Conservation (phyloP, 2,888 invertebrate genomes). For the Polylopha cassiicola region DNA sequence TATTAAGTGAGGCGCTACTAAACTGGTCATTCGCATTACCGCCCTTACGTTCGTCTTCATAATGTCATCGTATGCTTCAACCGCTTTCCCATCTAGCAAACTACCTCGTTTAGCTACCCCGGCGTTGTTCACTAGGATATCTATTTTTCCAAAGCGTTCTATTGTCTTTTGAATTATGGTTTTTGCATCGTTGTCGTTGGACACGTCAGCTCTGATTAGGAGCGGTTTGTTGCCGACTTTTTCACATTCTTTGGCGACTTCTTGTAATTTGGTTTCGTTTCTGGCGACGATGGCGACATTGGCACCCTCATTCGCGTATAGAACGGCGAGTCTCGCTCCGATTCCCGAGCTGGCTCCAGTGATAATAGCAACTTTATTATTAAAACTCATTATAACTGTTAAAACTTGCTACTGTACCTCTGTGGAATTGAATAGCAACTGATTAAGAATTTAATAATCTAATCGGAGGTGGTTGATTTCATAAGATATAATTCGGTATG, state of each 20-base stretch:
- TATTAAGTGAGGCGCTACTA: conserved; percentile 37
- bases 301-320: no score
- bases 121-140: conserved; percentile 46
- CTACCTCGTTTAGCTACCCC: conserved; percentile 27
- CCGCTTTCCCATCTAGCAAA: conserved; percentile 30
- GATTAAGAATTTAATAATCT: no score
- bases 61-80: conserved; percentile 36
- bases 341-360: conserved; percentile 37
- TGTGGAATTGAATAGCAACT: no score
- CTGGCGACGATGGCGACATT: no score
- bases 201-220: conserved; percentile 37
- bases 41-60: conserved; percentile 39
- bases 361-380: conserved; percentile 36
- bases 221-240: conserved; percentile 31
- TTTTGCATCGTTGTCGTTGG: conserved; percentile 34
- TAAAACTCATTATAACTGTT: no score
- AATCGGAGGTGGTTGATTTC: no score
- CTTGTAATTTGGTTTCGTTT: no score
- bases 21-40: conserved; percentile 32
- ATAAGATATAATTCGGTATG: no score
- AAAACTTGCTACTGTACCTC: no score
- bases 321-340: conserved; percentile 26
- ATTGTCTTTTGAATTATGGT: conserved; percentile 34
- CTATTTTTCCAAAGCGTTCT: conserved; percentile 36
- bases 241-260: no score